phyloP scores from a whole-genome alignment of 2,888 invertebrate species.

The Perizoma affinitatum region DNA sequence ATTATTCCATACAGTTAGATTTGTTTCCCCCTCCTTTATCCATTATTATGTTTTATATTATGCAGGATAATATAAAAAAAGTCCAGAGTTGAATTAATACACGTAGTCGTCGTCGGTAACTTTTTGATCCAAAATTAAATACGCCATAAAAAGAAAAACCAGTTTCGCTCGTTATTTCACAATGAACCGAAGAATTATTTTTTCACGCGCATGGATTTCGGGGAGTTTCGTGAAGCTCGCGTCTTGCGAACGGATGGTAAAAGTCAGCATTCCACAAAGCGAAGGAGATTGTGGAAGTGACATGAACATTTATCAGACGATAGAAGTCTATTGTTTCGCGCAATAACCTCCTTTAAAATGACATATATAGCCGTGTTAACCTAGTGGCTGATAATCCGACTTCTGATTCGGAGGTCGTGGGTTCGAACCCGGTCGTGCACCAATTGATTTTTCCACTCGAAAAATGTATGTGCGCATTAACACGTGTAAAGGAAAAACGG shows the following conservation, averaged over 20 bases:
- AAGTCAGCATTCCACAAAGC: constrained; percentile 15
- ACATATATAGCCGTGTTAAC: too few species aligned
- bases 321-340: too few species aligned
- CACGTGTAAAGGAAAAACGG: too few species aligned
- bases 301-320: neutral
- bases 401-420: too few species aligned
- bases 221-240: constrained; percentile 19
- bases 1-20: too few species aligned
- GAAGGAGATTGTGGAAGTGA: constrained; percentile 1
- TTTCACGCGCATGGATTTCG: constrained; percentile 29
- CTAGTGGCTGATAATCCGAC: too few species aligned
- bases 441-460: too few species aligned
- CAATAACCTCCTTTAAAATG: too few species aligned
- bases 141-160: constrained; percentile 34
- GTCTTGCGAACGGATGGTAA: constrained; percentile 24
- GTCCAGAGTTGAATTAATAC: constrained; percentile 10
- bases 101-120: constrained; percentile 18
- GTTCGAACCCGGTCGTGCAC: too few species aligned
- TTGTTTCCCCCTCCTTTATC: too few species aligned
- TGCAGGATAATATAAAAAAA: constrained; percentile 1
- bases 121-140: constrained; percentile 37
- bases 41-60: too few species aligned
- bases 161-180: constrained; percentile 34
- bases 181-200: constrained; percentile 32
- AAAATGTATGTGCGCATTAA: too few species aligned